Conservation (phyloP, 2,797 vertebrate genomes). For the Rhincodon typus region DNA sequence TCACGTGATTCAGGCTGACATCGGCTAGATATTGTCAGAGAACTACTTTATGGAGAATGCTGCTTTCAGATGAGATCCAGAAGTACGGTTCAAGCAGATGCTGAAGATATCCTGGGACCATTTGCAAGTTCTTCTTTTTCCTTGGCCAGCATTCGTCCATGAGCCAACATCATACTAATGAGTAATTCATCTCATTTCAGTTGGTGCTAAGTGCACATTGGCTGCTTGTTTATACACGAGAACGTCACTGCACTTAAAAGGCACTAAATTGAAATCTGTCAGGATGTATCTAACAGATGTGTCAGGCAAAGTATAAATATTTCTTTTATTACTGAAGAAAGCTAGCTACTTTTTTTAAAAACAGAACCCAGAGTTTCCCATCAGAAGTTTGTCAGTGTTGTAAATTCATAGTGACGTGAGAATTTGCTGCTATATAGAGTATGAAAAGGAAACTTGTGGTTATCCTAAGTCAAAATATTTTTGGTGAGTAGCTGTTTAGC, state of each 20-base stretch:
- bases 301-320: background rate
- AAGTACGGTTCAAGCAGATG: background rate
- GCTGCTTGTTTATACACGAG: background rate
- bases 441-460: slow-evolving; percentile 8
- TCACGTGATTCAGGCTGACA: background rate
- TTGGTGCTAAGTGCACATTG: background rate
- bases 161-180: background rate
- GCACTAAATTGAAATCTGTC: background rate
- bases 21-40: background rate
- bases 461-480: background rate
- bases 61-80: background rate
- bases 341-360: background rate
- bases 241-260: background rate
- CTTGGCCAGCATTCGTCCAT: background rate
- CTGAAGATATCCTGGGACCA: background rate
- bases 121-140: background rate
- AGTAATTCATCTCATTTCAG: background rate
- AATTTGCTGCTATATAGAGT: background rate
- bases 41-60: no score
- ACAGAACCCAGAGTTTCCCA: background rate
- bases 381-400: slow-evolving; percentile 7
- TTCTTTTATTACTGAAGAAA: background rate
- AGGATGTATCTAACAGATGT: background rate
- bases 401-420: background rate
- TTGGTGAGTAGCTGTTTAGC: background rate